Evolutionary conservation across 1,140 invertebrate genomes (phyloP).

Genomic region (Drosophila sp.): DNA sequence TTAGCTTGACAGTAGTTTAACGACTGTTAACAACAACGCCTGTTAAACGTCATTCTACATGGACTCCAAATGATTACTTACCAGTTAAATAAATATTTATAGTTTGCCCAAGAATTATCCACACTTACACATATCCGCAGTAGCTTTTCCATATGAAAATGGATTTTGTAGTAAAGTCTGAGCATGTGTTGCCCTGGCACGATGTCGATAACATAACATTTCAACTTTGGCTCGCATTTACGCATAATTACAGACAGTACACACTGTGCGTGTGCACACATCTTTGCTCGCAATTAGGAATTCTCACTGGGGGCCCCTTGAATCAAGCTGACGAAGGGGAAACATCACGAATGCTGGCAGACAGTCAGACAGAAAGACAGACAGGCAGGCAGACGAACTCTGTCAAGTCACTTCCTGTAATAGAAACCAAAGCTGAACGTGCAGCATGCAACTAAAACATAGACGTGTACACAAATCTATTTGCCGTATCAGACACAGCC

Average conservation of each 20-base stretch:
- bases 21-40: background rate
- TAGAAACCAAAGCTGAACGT: conserved; percentile 60
- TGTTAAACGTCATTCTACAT: background rate
- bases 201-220: conserved; percentile 54
- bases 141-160: conserved; percentile 7
- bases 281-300: conserved; percentile 67
- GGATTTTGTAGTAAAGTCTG: conserved; percentile 15
- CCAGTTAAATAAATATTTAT: conserved; percentile 30
- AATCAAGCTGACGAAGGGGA: conserved; percentile 43
- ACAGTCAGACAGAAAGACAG: background rate
- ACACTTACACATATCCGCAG: conserved; percentile 1
- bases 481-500: conserved; percentile 19
- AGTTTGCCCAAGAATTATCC: conserved; percentile 1
- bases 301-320: conserved; percentile 48
- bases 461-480: conserved; percentile 44
- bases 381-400: conserved; percentile 37
- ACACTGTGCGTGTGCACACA: conserved; percentile 58
- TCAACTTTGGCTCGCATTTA: conserved; percentile 57
- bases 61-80: conserved; percentile 5
- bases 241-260: conserved; percentile 62
- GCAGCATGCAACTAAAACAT: conserved; percentile 57
- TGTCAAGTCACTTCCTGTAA: conserved; percentile 80
- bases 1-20: background rate
- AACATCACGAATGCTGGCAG: background rate
- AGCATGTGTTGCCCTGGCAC: conserved; percentile 43